Evolutionary conservation across 2,113 vertebrate species (phyloP), one percentile per base, ranked within the genome.

Genomic region (Todiramphus chloris): DNA sequence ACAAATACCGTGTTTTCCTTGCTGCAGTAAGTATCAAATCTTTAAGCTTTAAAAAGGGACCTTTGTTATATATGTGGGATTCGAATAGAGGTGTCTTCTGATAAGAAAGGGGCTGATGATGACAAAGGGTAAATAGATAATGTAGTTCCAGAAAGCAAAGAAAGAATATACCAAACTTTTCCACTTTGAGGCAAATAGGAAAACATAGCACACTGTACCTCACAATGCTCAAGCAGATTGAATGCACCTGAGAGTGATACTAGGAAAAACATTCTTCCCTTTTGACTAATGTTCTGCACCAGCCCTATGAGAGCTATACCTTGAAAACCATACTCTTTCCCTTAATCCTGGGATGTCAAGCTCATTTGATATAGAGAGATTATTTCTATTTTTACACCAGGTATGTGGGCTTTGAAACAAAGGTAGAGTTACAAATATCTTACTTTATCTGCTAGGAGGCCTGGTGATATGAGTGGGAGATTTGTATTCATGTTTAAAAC

Each of bases 1-100:
- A 79, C 56, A 90, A 92, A 78, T 94, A 94, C 89, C 28, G 18
- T 35, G 20, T 82, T 95, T 95, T 91, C 66, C 87, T 70, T 10
- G 3, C 56, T 62, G 14, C 41, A 81, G 18, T 31, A 91, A 94
- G 84, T 77, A 87, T 16, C 16, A 44, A 35, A 28, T 68, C 68
- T 87, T 85, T 68, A 70, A 74, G 55, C 37, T 83, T 88, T 67
- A 88, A 64, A 93, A 84, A 82, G 30, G 5, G n/a, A 83, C 20
- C 8, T 90, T 66, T 50, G 24, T 75, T 85, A 55, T 9, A 28
- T 72, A 35, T 19, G 4, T 63, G 33, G n/a, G 12, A 46, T 58
- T 75, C 35, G 64, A 1, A 72, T 60, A 69, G 17, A 77, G 10
- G 11, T 10, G 41, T 7, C 13, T 75, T 77, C 31, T 62, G 15